Percentiles rank a stretch among this genome's conserved stretches.
phyloP scores from a whole-genome alignment of 1,140 invertebrate species.

The Aphelenchoides besseyi region DNA sequence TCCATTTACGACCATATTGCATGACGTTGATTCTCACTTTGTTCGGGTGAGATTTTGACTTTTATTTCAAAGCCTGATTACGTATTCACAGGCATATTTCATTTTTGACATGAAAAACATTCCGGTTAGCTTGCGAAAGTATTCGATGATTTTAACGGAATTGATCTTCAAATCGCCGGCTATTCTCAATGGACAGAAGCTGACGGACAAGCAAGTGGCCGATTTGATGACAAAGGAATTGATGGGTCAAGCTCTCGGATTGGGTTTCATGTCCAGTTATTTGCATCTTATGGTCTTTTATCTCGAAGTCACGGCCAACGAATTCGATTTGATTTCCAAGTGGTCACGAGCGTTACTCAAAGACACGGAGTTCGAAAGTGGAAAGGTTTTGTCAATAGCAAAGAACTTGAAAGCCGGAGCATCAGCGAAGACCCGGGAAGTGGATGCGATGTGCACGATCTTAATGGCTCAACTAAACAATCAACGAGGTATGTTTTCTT shows the following conservation, averaged over 20 bases:
- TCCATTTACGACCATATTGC: slow-evolving; percentile 32
- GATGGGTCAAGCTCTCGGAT: not conserved
- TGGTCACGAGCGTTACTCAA: slow-evolving; percentile 34
- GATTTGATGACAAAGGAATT: slow-evolving; percentile 34
- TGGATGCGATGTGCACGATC: slow-evolving; percentile 9
- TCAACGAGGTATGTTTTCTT: slow-evolving; percentile 9
- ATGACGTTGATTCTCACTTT: slow-evolving; percentile 36
- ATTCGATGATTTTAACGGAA: slow-evolving; percentile 44
- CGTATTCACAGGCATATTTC: slow-evolving; percentile 28
- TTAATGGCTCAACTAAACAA: slow-evolving; percentile 16
- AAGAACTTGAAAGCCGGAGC: slow-evolving; percentile 36
- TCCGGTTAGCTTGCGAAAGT: slow-evolving; percentile 35
- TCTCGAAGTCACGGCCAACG: not conserved
- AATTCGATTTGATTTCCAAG: slow-evolving; percentile 37
- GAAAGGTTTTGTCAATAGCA: slow-evolving; percentile 29
- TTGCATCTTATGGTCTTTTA: not conserved
- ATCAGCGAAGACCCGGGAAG: slow-evolving; percentile 39
- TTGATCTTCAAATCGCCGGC: slow-evolving; percentile 47
- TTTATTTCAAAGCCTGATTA: too few relatives aligned
- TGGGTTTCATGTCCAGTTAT: not conserved
- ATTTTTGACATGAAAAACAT: slow-evolving; percentile 30
- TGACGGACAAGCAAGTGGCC: slow-evolving; percentile 42
- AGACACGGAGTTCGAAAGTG: slow-evolving; percentile 3
- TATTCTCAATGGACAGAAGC: slow-evolving; percentile 28
- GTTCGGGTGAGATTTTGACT: too few relatives aligned